Evolutionary conservation across 2,797 vertebrate genomes (phyloP), one percentile per base, ranked within the genome.

Genomic region (Linurgus olivaceus): DNA sequence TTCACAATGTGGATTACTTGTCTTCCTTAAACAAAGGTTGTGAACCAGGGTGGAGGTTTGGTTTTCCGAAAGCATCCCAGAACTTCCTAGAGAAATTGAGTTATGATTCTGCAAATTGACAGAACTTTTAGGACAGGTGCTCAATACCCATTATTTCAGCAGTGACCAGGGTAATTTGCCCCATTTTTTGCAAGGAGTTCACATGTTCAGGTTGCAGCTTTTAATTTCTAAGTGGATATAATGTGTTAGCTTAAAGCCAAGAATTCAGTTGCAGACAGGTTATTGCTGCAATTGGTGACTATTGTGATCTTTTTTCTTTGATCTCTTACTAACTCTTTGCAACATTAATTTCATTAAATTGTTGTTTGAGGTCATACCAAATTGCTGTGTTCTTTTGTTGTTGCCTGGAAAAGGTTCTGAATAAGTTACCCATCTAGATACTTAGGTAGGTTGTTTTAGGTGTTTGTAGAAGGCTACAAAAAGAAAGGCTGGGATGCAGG

Each of bases 41-140:
- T 83, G 63, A 91, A 73, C 42, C 31, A 33, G 23, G 44, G 25
- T 42, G 45, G 54, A 91, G n/a, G 28, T 87, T 91, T 90, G 52
- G 44, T 88, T 95, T 95, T 87, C 73, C 86, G 59, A 94, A 96
- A 57, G 44, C 25, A 75, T 31, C 47, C 71, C 37, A 70, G 55
- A 87, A 72, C 65, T 81, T 94, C 88, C 75, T 66, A 47, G 47
- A 73, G 51, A 84, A 96, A 88, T 4, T 26, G 26, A 73, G 10
- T 71, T 74, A 37, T 0, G 4, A 51, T 73, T 86, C 61, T 93
- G 77, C 47, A 82, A 42, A 35, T n/a, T 91, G 33, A 70, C 50
- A 87, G 73, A 87, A 68, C 42, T 80, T 90, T 52, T 33, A 79
- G 45, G 77, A 58, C 63, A 47, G 44, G 23, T 80, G 47, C 62